Evolutionary conservation across 2,797 vertebrate species (phyloP).

Genomic region (Pampus argenteus): DNA sequence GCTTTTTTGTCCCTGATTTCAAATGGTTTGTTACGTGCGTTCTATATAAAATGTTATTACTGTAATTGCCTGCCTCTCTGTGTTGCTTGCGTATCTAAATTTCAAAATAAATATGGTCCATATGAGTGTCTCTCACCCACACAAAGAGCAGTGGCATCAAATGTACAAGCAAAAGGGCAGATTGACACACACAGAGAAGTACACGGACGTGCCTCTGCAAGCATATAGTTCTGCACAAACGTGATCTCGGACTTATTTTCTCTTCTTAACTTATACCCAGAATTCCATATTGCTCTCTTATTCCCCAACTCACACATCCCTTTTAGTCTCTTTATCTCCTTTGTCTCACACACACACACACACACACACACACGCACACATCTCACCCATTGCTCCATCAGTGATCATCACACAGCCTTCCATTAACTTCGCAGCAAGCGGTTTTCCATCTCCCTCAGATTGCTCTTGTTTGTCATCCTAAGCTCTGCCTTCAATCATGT

Average conservation of each 20-base stretch:
- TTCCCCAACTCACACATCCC: constrained; percentile 30
- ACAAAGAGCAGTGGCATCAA: constrained; percentile 27
- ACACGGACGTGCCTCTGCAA: constrained; percentile 30
- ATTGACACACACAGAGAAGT: constrained; percentile 16
- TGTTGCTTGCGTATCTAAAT: constrained; percentile 29
- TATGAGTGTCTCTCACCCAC: constrained; percentile 13
- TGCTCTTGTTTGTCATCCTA: constrained; percentile 86
- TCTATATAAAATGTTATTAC: constrained; percentile 59
- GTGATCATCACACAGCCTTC: constrained; percentile 81
- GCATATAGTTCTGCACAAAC: constrained; percentile 40
- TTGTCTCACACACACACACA: constrained; percentile 22
- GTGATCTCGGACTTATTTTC: constrained; percentile 38
- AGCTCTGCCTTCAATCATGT: constrained; percentile 84
- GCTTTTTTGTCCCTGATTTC: constrained; percentile 54
- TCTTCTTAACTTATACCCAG: constrained; percentile 39
- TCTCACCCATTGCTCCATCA: constrained; percentile 68
- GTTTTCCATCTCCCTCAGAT: constrained; percentile 79
- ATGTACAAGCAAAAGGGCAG: constrained; percentile 35
- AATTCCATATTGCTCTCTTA: constrained; percentile 43
- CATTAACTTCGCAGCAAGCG: constrained; percentile 83
- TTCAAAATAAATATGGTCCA: constrained; percentile 40
- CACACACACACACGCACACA: constrained; percentile 40
- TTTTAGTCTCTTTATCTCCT: constrained; percentile 47
- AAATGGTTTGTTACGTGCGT: constrained; percentile 55
- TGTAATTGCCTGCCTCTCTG: constrained; percentile 42